Percentiles rank a stretch among this genome's conserved stretches.
These are phyloP conservation scores for Thecocarcelia acutangulata DNA, from an alignment of 2,888 invertebrate species.

Conservation along the genomic window DNA sequence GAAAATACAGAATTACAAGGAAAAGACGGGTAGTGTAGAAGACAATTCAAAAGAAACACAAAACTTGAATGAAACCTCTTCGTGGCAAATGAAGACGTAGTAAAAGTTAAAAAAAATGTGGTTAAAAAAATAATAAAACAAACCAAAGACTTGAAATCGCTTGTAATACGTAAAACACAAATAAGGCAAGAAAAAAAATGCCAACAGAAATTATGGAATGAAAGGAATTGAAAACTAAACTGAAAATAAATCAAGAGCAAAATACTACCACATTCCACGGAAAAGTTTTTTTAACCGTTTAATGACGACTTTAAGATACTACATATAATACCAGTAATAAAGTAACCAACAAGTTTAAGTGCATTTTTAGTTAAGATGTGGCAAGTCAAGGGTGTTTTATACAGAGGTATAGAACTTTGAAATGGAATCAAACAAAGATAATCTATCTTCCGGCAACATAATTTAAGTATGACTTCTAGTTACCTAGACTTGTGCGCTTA, in stretches of 20 bases:
- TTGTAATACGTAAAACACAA: conserved; percentile 31
- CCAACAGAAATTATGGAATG: conserved; percentile 26
- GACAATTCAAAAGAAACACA: conserved; percentile 36
- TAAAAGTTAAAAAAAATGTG: neutral
- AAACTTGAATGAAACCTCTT: conserved; percentile 52
- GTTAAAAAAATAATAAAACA: neutral
- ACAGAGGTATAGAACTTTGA: too few relatives aligned
- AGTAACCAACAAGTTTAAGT: conserved; percentile 6
- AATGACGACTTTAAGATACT: neutral
- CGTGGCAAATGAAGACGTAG: neutral
- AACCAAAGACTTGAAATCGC: conserved; percentile 28
- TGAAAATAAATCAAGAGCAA: conserved; percentile 15
- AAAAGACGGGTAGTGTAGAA: conserved; percentile 11
- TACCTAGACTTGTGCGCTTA: too few relatives aligned
- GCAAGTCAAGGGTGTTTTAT: conserved; percentile 17
- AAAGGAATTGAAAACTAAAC: conserved; percentile 29
- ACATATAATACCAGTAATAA: neutral
- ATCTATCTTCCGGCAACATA: too few relatives aligned
- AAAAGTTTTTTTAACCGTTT: neutral
- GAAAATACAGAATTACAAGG: neutral
- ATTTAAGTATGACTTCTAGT: too few relatives aligned
- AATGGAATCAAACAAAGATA: too few relatives aligned
- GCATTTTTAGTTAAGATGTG: conserved; percentile 36
- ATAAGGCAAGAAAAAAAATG: conserved; percentile 14
- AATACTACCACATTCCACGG: conserved; percentile 51